phyloP scores from a whole-genome alignment of 2,888 invertebrate genomes.

The Calameuta idolon region DNA sequence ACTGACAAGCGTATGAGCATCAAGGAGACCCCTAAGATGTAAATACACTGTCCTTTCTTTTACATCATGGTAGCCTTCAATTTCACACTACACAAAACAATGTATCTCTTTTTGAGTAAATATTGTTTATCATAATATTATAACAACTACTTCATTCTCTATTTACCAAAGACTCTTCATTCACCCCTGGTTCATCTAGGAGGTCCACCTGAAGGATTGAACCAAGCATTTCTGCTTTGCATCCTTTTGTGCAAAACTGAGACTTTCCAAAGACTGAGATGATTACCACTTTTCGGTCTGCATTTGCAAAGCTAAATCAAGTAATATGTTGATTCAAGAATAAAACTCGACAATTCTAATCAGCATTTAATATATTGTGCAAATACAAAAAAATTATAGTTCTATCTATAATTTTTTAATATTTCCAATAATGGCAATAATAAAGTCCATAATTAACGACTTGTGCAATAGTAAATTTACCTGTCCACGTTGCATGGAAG shows the following conservation, averaged over 20 bases:
- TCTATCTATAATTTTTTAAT: not conserved
- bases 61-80: slow-evolving; percentile 70
- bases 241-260: slow-evolving; percentile 72
- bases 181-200: slow-evolving; percentile 58
- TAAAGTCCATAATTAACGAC: not conserved
- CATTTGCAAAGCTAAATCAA: slow-evolving; percentile 47
- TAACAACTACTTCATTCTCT: not conserved
- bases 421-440: not conserved
- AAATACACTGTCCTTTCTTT: slow-evolving; percentile 71
- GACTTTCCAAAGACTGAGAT: slow-evolving; percentile 82
- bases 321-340: not conserved
- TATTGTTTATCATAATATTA: not conserved
- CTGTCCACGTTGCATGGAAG: slow-evolving; percentile 49
- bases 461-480: slow-evolving; percentile 28
- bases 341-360: not conserved
- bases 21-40: slow-evolving; percentile 71
- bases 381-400: not conserved
- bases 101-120: not conserved
- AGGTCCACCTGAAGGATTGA: slow-evolving; percentile 55
- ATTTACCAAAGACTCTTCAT: slow-evolving; percentile 59
- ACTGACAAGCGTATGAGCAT: slow-evolving; percentile 68
- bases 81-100: slow-evolving; percentile 56
- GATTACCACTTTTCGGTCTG: slow-evolving; percentile 72
- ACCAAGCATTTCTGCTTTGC: slow-evolving; percentile 73
- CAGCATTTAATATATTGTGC: not conserved